Conservation (phyloP, 1,140 invertebrate genomes). For the Lepidotrigona ventralis region DNA sequence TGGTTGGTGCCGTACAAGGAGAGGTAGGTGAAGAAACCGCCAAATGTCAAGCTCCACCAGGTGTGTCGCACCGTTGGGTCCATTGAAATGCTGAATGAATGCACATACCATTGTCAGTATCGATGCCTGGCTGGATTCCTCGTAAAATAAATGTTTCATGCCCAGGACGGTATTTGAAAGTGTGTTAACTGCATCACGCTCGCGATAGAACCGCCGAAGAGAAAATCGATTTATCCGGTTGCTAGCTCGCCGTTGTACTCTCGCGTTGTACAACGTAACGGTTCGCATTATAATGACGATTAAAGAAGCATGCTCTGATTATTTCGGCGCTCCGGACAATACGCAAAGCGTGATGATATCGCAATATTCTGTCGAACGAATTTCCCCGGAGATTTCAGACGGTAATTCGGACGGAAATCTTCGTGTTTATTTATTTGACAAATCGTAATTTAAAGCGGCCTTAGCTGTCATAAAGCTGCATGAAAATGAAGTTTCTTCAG, state of each 20-base stretch:
- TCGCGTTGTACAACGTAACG: conserved; percentile 11
- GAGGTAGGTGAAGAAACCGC: conserved; percentile 89
- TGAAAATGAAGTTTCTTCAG: neutral
- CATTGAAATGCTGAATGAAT: conserved; percentile 79
- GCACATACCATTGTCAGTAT: conserved; percentile 42
- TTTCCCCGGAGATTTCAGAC: neutral
- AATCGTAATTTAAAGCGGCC: no score
- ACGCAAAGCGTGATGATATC: neutral
- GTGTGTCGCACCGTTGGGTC: conserved; percentile 89
- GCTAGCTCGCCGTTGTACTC: conserved; percentile 7
- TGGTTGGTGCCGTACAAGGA: conserved; percentile 92
- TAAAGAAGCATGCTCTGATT: conserved; percentile 21
- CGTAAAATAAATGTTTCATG: conserved; percentile 31
- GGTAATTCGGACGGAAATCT: neutral
- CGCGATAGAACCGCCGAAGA: neutral
- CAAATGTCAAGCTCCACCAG: conserved; percentile 87
- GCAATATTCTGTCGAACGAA: neutral
- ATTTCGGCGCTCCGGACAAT: neutral
- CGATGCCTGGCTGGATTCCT: conserved; percentile 22
- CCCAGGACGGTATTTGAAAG: conserved; percentile 19
- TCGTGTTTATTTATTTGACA: neutral
- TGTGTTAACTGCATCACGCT: conserved; percentile 28
- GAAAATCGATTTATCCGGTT: conserved; percentile 4
- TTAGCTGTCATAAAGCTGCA: neutral
- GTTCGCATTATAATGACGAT: neutral